Percentiles rank a stretch among this genome's conserved stretches.
phyloP scores from a whole-genome alignment of 2,888 invertebrate genomes.

The Caenorhabditis drosophilae region DNA sequence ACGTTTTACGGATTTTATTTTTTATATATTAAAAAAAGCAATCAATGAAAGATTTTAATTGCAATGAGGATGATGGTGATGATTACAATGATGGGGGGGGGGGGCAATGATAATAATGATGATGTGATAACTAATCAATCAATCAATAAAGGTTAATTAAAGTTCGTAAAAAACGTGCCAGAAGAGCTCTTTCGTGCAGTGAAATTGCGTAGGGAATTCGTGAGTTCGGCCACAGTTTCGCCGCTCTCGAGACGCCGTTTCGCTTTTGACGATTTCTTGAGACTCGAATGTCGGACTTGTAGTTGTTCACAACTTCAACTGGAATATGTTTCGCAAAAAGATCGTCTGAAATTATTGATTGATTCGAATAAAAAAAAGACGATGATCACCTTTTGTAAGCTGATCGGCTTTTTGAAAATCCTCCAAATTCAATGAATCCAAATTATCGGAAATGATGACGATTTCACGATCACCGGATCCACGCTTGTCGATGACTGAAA shows the following conservation, averaged over 20 bases:
- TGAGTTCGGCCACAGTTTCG: conserved; percentile 68
- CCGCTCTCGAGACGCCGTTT: conserved; percentile 65
- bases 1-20: too few species aligned
- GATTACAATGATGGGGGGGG: too few species aligned
- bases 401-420: conserved; percentile 32
- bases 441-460: background rate
- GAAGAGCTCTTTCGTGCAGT: conserved; percentile 66
- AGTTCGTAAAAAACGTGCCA: too few species aligned
- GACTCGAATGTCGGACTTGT: conserved; percentile 60
- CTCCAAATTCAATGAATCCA: conserved; percentile 18
- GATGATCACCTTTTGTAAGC: conserved; percentile 18
- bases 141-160: too few species aligned
- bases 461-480: too few species aligned
- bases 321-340: conserved; percentile 56
- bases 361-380: background rate
- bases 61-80: conserved; percentile 32
- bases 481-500: too few species aligned
- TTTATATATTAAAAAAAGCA: too few species aligned
- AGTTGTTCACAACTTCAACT: conserved; percentile 62
- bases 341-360: conserved; percentile 48
- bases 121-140: too few species aligned
- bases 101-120: conserved; percentile 19
- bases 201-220: conserved; percentile 69
- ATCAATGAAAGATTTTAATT: conserved; percentile 15
- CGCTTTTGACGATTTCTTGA: conserved; percentile 47